Conservation (phyloP, 2,888 invertebrate genomes). For the Melinaea marsaeus region DNA sequence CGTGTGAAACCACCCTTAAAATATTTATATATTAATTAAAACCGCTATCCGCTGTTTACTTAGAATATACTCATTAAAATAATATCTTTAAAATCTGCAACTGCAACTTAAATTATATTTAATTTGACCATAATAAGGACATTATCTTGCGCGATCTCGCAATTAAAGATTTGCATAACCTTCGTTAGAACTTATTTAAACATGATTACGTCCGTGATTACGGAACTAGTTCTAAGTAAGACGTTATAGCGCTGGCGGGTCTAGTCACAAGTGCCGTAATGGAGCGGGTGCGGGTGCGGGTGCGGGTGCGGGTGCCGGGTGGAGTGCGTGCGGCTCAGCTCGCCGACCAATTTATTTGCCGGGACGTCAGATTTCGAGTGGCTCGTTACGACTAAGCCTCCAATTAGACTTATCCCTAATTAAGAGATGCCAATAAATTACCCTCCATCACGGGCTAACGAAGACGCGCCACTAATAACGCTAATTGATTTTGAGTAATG, state of each 20-base stretch:
- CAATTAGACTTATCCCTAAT: slow-evolving; percentile 80
- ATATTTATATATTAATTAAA: slow-evolving; percentile 25
- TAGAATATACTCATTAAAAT: slow-evolving; percentile 2
- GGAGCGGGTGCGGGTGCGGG: slow-evolving; percentile 37
- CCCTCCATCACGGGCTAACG: slow-evolving; percentile 79
- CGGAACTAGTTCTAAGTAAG: background rate
- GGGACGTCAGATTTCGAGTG: slow-evolving; percentile 78
- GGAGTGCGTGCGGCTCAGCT: slow-evolving; percentile 57
- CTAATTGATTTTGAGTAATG: slow-evolving; percentile 79
- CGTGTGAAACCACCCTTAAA: slow-evolving; percentile 47
- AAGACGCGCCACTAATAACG: slow-evolving; percentile 78
- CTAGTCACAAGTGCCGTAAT: slow-evolving; percentile 62
- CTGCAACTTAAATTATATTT: slow-evolving; percentile 10
- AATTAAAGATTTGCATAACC: slow-evolving; percentile 14
- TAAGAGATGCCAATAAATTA: slow-evolving; percentile 80
- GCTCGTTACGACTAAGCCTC: slow-evolving; percentile 79
- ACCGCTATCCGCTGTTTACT: too few species aligned
- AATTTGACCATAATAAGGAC: background rate
- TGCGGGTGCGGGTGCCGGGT: slow-evolving; percentile 20
- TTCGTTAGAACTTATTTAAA: background rate
- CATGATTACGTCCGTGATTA: background rate
- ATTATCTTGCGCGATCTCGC: slow-evolving; percentile 6
- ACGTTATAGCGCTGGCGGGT: slow-evolving; percentile 42
- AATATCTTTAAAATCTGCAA: slow-evolving; percentile 8
- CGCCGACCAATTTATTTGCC: slow-evolving; percentile 73